Percentiles rank a stretch among this genome's conserved stretches.
Conservation (phyloP, 2,797 vertebrate species). For the Centropyge bicolor region DNA sequence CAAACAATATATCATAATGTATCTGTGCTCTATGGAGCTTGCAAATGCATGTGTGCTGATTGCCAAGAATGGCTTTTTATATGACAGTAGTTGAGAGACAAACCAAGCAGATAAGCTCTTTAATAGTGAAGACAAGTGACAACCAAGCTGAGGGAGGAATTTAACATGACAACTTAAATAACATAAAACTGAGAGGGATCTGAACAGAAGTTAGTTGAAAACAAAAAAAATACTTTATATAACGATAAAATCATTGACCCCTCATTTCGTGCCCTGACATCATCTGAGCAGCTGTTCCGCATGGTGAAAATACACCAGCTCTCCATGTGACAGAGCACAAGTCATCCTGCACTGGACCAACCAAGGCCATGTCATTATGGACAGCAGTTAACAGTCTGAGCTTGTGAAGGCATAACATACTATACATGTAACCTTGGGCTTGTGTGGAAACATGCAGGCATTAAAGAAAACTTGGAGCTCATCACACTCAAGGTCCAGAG, state of each 20-base stretch:
- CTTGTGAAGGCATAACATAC: not conserved
- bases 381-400: not conserved
- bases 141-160: not conserved
- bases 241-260: not conserved
- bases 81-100: not conserved
- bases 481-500: slow-evolving; percentile 23
- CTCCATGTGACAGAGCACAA: not conserved
- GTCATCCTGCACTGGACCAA: not conserved
- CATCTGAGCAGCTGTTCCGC: not conserved
- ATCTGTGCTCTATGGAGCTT: no score
- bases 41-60: no score
- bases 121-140: not conserved
- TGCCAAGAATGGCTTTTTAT: not conserved
- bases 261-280: not conserved
- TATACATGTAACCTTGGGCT: slow-evolving; percentile 9
- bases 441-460: not conserved
- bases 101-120: not conserved
- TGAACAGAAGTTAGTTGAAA: not conserved
- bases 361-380: not conserved
- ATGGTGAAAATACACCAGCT: not conserved
- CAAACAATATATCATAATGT: no score
- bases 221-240: no score
- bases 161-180: not conserved
- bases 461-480: not conserved
- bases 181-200: not conserved